Evolutionary conservation across 2,797 vertebrate genomes (phyloP), one percentile per base, ranked within the genome.

Genomic region (Ctenopoma multispine): DNA sequence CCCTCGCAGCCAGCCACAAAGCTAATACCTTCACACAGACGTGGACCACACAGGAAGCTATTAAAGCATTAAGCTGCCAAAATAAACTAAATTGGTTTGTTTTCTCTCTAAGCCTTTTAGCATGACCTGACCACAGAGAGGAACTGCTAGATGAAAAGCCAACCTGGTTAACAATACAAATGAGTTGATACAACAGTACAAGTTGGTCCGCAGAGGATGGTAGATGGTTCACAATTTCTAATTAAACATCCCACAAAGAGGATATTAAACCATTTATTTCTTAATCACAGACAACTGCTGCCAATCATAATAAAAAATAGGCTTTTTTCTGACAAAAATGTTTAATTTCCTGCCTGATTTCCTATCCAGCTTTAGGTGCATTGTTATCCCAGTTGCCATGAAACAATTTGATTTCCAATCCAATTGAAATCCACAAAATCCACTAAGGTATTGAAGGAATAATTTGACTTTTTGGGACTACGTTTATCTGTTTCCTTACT

Each of bases 21-120:
- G 29, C 60, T 68, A 83, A 85, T 70, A 50, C 57, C 53, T 65
- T 61, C 57, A 73, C 55, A 72, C 63, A 68, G 55, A 72, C 1
- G 17, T 14, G 46, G 53, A 69, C 55, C 51, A 15, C 63, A 53
- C 55, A 62, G 69, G 47, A 67, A 66, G 27, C 62, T 36, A 12
- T 83, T 75, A 73, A 65, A 67, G 67, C 56, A 79, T 77, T 69
- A 75, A 36, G 34, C 63, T 55, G 69, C 61, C 61, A 71, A 75
- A 82, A 84, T 59, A 74, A 77, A 68, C 23, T 3, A 73, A 83
- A 77, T 41, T 69, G 58, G 55, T 75, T 85, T 74, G 48, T 84
- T 82, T 80, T 79, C 49, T 59, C 55, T 78, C 46, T 50, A 40
- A 69, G 69, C 59, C 58, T 81, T 69, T 79, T 68, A 72, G 58